Conservation (phyloP, 2,113 vertebrate genomes). For the Dasypus novemcinctus region DNA sequence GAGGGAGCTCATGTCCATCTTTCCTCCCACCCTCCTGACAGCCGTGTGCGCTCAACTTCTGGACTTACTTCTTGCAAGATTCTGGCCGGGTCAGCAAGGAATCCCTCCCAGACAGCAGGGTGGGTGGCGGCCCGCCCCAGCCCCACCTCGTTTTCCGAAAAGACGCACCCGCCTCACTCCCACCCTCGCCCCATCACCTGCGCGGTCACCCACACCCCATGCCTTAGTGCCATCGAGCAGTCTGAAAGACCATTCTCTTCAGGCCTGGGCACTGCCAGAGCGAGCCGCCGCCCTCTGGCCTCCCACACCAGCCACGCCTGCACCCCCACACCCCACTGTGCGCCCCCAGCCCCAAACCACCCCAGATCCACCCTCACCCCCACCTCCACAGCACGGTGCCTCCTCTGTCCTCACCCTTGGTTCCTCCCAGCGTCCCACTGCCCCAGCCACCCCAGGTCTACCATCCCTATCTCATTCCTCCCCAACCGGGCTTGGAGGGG, state of each 20-base stretch:
- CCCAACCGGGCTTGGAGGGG: too few relatives aligned
- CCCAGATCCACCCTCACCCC: background rate
- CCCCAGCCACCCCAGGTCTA: background rate
- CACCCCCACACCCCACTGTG: background rate
- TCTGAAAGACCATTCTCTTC: too few relatives aligned
- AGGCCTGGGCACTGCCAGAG: too few relatives aligned
- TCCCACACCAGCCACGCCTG: too few relatives aligned
- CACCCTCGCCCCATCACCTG: slow-evolving; percentile 40
- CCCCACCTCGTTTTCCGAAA: background rate
- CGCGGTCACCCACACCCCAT: slow-evolving; percentile 58
- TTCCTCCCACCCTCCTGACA: background rate
- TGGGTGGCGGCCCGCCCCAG: background rate
- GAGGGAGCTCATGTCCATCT: slow-evolving; percentile 41
- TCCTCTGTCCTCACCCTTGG: background rate
- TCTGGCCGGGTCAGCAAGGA: background rate
- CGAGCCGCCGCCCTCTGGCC: too few relatives aligned
- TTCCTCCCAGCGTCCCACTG: background rate
- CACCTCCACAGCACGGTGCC: background rate
- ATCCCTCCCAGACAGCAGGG: background rate
- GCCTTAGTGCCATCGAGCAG: slow-evolving; percentile 64
- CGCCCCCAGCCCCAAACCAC: background rate
- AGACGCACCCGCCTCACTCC: background rate
- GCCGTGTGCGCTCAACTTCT: background rate
- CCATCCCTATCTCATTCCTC: background rate
- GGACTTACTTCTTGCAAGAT: background rate